These are phyloP conservation scores for Rynchops niger DNA, from an alignment of 2,113 vertebrate genomes.

Conservation along the genomic window DNA sequence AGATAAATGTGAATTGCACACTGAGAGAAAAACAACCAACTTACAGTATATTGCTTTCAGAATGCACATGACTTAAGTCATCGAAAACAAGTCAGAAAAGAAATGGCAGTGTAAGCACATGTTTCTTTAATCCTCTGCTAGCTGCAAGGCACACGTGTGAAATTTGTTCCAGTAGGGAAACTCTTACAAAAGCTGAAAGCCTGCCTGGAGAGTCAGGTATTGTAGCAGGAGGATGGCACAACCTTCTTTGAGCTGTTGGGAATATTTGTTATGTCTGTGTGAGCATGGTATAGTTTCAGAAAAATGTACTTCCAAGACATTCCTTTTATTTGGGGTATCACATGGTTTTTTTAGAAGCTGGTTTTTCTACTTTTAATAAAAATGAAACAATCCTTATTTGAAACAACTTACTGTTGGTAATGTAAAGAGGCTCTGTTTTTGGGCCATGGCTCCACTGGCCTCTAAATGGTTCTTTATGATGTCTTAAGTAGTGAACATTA, in stretches of 20 bases:
- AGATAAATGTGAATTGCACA: neutral
- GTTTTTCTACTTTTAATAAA: neutral
- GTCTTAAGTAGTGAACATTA: neutral
- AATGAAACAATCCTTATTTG: neutral
- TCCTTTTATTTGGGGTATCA: neutral
- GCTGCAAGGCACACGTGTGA: neutral
- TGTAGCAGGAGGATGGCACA: neutral
- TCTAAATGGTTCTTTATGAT: neutral
- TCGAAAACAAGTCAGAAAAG: neutral
- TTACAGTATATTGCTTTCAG: neutral
- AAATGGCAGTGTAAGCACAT: neutral
- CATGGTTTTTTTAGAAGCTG: neutral
- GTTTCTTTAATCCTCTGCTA: neutral
- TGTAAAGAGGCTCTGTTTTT: neutral
- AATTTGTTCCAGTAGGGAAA: neutral
- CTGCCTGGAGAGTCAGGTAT: neutral
- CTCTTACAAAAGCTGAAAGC: neutral
- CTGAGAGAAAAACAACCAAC: neutral
- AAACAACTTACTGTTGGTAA: neutral
- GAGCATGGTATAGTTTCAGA: neutral
- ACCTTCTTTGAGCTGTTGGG: neutral
- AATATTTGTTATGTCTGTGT: neutral
- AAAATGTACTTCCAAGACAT: neutral
- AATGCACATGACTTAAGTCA: neutral
- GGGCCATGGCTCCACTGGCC: neutral